These are phyloP conservation scores for Spea multiplicata DNA, from an alignment of 2,113 vertebrate genomes.

Conservation along the genomic window DNA sequence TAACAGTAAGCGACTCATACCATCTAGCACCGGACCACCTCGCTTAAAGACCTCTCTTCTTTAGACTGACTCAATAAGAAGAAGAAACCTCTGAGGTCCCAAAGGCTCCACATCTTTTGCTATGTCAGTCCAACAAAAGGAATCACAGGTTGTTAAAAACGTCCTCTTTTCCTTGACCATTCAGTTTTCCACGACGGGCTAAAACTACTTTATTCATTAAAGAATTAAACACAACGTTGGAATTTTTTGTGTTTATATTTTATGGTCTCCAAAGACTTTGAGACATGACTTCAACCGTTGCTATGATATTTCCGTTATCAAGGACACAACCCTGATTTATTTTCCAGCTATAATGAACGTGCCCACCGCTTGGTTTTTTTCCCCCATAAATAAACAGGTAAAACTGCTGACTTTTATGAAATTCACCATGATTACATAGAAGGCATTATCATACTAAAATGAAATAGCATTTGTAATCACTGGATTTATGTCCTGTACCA, in stretches of 20 bases:
- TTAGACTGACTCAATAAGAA: too few species aligned
- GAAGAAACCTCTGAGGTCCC: too few species aligned
- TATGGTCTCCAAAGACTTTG: conserved; percentile 57
- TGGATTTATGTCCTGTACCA: conserved; percentile 55
- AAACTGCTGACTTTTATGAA: conserved; percentile 68
- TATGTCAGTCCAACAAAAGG: too few species aligned
- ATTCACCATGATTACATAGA: conserved; percentile 62
- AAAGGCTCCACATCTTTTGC: too few species aligned
- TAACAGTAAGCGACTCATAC: too few species aligned
- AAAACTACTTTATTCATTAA: too few species aligned
- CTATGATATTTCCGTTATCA: conserved; percentile 71
- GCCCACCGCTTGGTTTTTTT: conserved; percentile 71
- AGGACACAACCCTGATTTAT: conserved; percentile 81
- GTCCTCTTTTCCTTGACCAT: too few species aligned
- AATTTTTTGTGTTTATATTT: conserved; percentile 66
- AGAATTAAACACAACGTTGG: conserved; percentile 19
- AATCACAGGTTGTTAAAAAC: too few species aligned
- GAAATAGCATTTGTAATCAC: conserved; percentile 60
- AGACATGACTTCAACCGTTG: conserved; percentile 58
- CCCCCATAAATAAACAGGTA: conserved; percentile 82
- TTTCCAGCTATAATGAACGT: conserved; percentile 78
- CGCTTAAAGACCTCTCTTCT: too few species aligned
- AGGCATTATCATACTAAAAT: conserved; percentile 70
- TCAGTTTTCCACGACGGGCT: too few species aligned
- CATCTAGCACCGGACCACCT: too few species aligned